These are phyloP conservation scores for Popillia japonica DNA, from an alignment of 1,140 invertebrate species.

Conservation along the genomic window DNA sequence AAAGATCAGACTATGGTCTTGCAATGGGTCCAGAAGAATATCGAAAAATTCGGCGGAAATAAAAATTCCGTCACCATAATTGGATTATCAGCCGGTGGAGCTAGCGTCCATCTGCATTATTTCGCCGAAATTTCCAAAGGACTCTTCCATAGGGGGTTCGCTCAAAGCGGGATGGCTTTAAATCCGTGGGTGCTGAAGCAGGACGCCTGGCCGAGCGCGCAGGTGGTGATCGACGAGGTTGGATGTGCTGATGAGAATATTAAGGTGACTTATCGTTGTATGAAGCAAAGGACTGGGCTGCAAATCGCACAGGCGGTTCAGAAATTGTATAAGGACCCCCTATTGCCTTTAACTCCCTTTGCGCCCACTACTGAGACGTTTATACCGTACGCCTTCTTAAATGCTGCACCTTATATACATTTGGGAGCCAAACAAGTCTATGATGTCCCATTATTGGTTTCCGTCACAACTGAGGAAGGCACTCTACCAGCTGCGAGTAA, in stretches of 20 bases:
- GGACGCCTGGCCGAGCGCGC: constrained; percentile 71
- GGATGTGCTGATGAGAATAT: constrained; percentile 72
- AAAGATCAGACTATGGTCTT: constrained; percentile 66
- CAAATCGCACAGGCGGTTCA: constrained; percentile 17
- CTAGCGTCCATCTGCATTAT: constrained; percentile 64
- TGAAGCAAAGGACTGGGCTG: constrained; percentile 39
- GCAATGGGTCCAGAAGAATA: constrained; percentile 68
- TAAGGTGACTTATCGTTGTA: constrained; percentile 66
- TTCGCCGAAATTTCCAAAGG: constrained; percentile 63
- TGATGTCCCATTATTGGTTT: constrained; percentile 39
- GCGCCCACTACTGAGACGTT: constrained; percentile 28
- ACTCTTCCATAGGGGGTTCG: constrained; percentile 73
- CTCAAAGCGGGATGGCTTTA: constrained; percentile 78
- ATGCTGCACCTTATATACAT: constrained; percentile 65
- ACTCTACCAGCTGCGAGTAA: constrained; percentile 39
- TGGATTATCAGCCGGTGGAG: constrained; percentile 62
- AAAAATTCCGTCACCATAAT: constrained; percentile 62
- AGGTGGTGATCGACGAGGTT: constrained; percentile 68
- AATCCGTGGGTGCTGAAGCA: constrained; percentile 74
- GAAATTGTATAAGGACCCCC: constrained; percentile 59
- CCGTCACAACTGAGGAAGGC: constrained; percentile 38
- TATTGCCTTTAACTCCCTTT: constrained; percentile 67
- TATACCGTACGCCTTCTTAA: constrained; percentile 64
- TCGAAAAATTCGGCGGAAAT: constrained; percentile 66
- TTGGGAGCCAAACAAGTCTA: constrained; percentile 58